Base-by-base conservation (phyloP, 2,797 vertebrate species). In the Simalia tracyae region DNA sequence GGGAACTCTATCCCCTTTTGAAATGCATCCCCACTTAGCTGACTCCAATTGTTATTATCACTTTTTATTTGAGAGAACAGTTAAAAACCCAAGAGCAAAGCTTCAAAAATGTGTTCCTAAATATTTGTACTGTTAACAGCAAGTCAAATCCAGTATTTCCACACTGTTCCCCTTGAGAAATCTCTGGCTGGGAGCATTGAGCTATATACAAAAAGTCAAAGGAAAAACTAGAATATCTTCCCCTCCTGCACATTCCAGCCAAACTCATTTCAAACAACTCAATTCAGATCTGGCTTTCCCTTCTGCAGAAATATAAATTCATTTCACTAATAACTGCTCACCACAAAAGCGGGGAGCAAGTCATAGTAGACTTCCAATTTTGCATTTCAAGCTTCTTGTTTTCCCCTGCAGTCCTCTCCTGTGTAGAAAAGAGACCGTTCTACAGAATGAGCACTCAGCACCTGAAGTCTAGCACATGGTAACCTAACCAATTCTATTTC, bases 391-490 rank as follows among this genome's bases (percentile, higher is more conserved):
- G 9, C 56, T 22, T 59, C 50, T 36, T 12, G 3, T 81, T 63
- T 17, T 46, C 14, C 3, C 2, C 1, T 12, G 46, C 60, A 12
- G 11, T 1, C 5, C 59, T 36, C 4, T 22, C 46, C 84, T 54
- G 31, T 57, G 5, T 22, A 24, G 26, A 11, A 17, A n/a, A 24
- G 24, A 72, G 56, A 5, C 15, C 46, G 26, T 0, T 3, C 85
- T 2, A 89, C 0, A 54, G 63, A 9, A 86, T 60, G 10, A 1
- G 57, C 12, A 26, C 42, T 31, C 66, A 1, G 26, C 19, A 9
- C 57, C 26, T 54, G 56, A 92, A 92, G 31, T 28, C 3, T 2
- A 92, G 54, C 19, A 59, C 0, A 0, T 0, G 4, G 57, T 50
- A 36, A 0, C 66, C 87, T 0, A 0, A 91, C 68, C 89, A 86